Percentiles rank a stretch among this genome's conserved stretches.
Evolutionary conservation across 2,888 invertebrate species (phyloP).

Genomic region (Zaprionus lineosus): DNA sequence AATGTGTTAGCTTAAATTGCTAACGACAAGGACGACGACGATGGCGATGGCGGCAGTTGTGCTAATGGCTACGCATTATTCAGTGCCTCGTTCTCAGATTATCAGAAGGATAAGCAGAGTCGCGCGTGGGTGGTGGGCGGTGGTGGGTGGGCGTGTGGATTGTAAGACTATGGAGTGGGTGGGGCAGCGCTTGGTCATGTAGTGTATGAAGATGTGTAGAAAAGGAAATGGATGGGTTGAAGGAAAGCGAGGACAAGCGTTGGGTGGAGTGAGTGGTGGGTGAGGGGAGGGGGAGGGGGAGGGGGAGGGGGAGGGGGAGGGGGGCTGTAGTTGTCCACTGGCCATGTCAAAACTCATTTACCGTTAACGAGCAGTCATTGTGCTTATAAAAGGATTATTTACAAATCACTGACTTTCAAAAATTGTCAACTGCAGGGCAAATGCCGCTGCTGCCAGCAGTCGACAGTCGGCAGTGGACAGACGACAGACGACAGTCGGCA

Average conservation of each 20-base stretch:
- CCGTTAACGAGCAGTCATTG: conserved; percentile 81
- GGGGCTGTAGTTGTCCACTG: conserved; percentile 52
- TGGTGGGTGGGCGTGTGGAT: not conserved
- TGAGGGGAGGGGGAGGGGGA: not conserved
- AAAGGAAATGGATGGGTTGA: too few relatives aligned
- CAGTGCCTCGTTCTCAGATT: conserved; percentile 71
- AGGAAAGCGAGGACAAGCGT: conserved; percentile 61
- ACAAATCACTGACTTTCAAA: conserved; percentile 81
- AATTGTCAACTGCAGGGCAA: conserved; percentile 79
- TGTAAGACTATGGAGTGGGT: not conserved
- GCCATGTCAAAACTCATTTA: conserved; percentile 76
- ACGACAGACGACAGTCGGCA: too few relatives aligned
- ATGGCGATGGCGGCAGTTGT: conserved; percentile 49
- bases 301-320: not conserved
- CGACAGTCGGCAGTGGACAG: too few relatives aligned
- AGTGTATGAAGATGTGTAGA: too few relatives aligned
- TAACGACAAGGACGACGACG: conserved; percentile 7
- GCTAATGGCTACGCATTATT: conserved; percentile 75
- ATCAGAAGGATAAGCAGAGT: conserved; percentile 59
- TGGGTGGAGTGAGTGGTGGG: conserved; percentile 1
- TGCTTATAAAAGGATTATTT: conserved; percentile 81
- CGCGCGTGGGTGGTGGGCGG: conserved; percentile 1
- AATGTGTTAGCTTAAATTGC: conserved; percentile 70
- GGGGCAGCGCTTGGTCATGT: too few relatives aligned
- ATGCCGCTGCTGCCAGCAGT: conserved; percentile 42